Percentiles rank a stretch among this genome's conserved stretches.
Evolutionary conservation across 2,888 invertebrate genomes (phyloP).

Genomic region (Sminthurinus aureus): DNA sequence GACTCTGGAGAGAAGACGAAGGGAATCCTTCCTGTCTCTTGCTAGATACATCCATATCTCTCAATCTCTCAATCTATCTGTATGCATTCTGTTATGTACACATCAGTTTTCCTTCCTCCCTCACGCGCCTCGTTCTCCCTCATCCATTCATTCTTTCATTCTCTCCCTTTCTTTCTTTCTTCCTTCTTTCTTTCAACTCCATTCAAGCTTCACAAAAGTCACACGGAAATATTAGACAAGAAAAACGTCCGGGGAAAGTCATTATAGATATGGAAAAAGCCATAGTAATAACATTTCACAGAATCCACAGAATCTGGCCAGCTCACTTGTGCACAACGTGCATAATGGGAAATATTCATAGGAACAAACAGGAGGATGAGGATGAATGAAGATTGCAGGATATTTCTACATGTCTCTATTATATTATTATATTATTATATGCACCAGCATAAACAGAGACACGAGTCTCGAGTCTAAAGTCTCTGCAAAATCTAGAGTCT

Average conservation of each 20-base stretch:
- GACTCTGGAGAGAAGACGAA: constrained; percentile 1
- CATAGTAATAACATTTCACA: too few relatives aligned
- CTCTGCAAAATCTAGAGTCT: too few relatives aligned
- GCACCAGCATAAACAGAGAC: too few relatives aligned
- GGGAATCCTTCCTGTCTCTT: constrained; percentile 9
- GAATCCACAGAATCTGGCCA: neutral
- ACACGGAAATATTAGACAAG: neutral
- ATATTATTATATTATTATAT: too few relatives aligned
- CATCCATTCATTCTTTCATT: neutral
- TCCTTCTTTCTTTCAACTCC: neutral
- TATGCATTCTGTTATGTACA: too few relatives aligned
- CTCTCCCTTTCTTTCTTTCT: neutral
- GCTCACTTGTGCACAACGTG: neutral
- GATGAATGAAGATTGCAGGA: constrained; percentile 1
- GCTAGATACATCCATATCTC: neutral
- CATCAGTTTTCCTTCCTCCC: too few relatives aligned
- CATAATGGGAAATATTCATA: neutral
- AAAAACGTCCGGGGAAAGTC: too few relatives aligned
- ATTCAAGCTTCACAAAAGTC: neutral
- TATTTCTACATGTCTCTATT: neutral
- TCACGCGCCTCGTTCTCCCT: neutral
- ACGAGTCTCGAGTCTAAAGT: too few relatives aligned
- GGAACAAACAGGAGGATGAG: neutral
- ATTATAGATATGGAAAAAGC: too few relatives aligned
- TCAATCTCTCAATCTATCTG: neutral